Evolutionary conservation across 2,113 vertebrate genomes (phyloP).

Genomic region (Thamnaconus septentrionalis): DNA sequence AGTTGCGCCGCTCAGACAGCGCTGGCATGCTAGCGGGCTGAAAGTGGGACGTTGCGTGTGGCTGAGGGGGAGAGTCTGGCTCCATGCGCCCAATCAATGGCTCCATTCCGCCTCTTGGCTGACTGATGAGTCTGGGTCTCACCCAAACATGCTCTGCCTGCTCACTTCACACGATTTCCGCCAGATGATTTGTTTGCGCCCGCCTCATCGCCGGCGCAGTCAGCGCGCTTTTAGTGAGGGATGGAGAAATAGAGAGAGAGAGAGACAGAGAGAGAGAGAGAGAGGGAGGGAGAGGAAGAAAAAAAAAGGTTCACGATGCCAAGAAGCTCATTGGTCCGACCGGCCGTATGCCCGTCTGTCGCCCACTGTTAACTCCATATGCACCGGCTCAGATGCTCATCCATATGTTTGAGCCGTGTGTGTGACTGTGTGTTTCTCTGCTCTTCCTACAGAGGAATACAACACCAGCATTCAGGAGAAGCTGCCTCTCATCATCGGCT

Average conservation of each 20-base stretch:
- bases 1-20: no score
- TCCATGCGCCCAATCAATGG: constrained; percentile 34
- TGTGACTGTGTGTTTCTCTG: constrained; percentile 28
- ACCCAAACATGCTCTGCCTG: constrained; percentile 57
- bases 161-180: constrained; percentile 58
- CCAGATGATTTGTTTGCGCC: constrained; percentile 67
- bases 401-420: constrained; percentile 67
- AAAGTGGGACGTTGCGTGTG: not conserved
- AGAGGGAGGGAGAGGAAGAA: no score
- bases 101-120: constrained; percentile 54
- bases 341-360: constrained; percentile 71
- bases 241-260: no score
- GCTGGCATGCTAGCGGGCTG: no score
- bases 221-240: constrained; percentile 25
- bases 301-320: constrained; percentile 50
- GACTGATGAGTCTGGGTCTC: constrained; percentile 46
- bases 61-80: constrained; percentile 17
- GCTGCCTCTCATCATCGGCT: constrained; percentile 94
- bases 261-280: no score
- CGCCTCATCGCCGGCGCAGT: constrained; percentile 52
- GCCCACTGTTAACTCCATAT: constrained; percentile 65
- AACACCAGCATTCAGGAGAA: constrained; percentile 98
- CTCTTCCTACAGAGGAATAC: constrained; percentile 83
- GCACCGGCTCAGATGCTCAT: constrained; percentile 59
- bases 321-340: constrained; percentile 50